Percentiles rank a stretch among this genome's conserved stretches.
These are phyloP conservation scores for Fopius arisanus DNA, from an alignment of 1,140 invertebrate genomes.

Conservation along the genomic window DNA sequence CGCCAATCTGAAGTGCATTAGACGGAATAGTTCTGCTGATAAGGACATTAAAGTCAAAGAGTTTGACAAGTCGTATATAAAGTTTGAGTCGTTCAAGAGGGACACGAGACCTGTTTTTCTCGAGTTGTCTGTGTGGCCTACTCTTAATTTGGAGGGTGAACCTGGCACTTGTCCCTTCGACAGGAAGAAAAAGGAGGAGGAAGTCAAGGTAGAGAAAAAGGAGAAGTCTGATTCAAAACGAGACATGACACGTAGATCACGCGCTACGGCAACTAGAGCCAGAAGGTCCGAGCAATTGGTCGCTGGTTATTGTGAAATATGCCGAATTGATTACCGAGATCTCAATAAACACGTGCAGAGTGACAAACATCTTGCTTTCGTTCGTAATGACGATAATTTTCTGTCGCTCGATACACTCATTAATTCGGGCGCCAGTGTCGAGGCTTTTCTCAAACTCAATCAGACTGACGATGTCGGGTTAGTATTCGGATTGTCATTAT, in stretches of 20 bases:
- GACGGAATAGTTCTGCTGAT: slow-evolving; percentile 46
- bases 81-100: slow-evolving; percentile 65
- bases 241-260: slow-evolving; percentile 73
- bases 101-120: slow-evolving; percentile 61
- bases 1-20: slow-evolving; percentile 45
- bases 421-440: slow-evolving; percentile 68
- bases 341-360: slow-evolving; percentile 73
- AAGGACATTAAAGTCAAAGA: slow-evolving; percentile 57
- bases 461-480: slow-evolving; percentile 58
- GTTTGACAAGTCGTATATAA: slow-evolving; percentile 62
- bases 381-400: slow-evolving; percentile 76
- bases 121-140: slow-evolving; percentile 62
- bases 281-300: slow-evolving; percentile 66
- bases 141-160: slow-evolving; percentile 59
- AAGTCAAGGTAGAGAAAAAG: slow-evolving; percentile 45
- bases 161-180: slow-evolving; percentile 58
- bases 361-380: slow-evolving; percentile 75
- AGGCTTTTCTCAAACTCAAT: slow-evolving; percentile 69
- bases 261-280: slow-evolving; percentile 67
- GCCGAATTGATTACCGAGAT: slow-evolving; percentile 74
- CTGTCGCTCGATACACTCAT: slow-evolving; percentile 74
- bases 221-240: slow-evolving; percentile 55
- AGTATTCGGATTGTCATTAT: slow-evolving; percentile 30
- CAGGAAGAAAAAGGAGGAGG: slow-evolving; percentile 42
- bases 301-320: slow-evolving; percentile 79